Percentiles rank a stretch among this genome's conserved stretches.
These are phyloP conservation scores for Alosa alosa DNA, from an alignment of 2,113 vertebrate genomes.

Conservation along the genomic window DNA sequence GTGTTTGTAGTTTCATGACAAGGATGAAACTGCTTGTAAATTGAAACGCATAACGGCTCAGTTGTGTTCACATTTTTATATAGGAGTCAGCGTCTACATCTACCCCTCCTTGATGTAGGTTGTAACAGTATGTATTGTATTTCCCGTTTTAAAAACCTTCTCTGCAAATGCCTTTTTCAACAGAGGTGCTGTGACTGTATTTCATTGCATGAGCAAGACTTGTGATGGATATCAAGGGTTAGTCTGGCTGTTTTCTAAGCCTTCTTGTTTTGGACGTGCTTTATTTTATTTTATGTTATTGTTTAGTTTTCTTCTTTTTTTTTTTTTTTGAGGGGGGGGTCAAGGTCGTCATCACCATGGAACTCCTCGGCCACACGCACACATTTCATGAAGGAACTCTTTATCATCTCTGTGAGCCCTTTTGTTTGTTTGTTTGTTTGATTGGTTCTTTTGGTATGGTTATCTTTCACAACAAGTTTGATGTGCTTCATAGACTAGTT, in stretches of 20 bases:
- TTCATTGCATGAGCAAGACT: neutral
- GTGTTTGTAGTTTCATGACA: conserved; percentile 54
- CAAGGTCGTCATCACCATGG: neutral
- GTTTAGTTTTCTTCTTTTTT: conserved; percentile 43
- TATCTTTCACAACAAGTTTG: conserved; percentile 2
- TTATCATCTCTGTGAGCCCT: neutral
- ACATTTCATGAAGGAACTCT: neutral
- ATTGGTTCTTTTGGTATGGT: neutral
- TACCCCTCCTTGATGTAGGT: neutral
- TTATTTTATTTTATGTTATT: no score
- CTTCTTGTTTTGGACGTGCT: neutral
- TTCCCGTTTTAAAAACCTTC: neutral
- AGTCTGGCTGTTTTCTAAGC: neutral
- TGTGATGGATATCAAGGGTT: neutral
- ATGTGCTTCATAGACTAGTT: conserved; percentile 4
- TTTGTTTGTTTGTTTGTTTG: neutral
- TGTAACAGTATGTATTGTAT: neutral
- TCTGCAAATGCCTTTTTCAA: neutral
- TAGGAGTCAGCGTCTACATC: neutral
- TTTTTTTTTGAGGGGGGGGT: conserved; percentile 36
- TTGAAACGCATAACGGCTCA: neutral
- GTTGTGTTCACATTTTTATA: neutral
- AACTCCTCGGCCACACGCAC: neutral
- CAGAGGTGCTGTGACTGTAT: neutral
- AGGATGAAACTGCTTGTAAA: conserved; percentile 40